A percentile compares a stretch with the other conserved stretches of the same genome.
Conservation (phyloP, 2,888 invertebrate genomes). For the Troides oblongomaculatus region DNA sequence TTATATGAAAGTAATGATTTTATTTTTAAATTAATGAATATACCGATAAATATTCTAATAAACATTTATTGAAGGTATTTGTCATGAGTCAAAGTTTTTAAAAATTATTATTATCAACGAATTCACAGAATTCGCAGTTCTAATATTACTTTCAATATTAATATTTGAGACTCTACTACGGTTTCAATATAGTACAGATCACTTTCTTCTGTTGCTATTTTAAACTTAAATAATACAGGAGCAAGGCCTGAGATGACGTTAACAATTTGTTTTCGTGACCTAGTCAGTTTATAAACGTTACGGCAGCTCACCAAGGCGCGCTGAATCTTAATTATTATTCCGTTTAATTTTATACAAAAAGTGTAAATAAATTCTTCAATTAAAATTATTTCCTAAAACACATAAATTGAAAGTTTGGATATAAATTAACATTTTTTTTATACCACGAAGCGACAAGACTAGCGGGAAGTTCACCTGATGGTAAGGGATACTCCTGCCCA, state of each 20-base stretch:
- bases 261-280: conserved; percentile 30
- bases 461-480: too few relatives aligned
- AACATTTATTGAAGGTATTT: too few relatives aligned
- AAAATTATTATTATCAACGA: too few relatives aligned
- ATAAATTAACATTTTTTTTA: too few relatives aligned
- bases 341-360: not conserved
- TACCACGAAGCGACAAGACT: too few relatives aligned
- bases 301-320: not conserved
- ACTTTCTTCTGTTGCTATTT: conserved; percentile 26
- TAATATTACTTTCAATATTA: not conserved
- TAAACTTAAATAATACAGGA: conserved; percentile 19
- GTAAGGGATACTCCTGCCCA: too few relatives aligned
- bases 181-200: conserved; percentile 9
- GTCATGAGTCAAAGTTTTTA: too few relatives aligned
- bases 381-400: not conserved
- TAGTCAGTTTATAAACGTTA: conserved; percentile 22
- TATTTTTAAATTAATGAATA: too few relatives aligned
- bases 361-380: not conserved
- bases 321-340: conserved; percentile 9
- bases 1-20: too few relatives aligned
- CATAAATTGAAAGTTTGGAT: not conserved
- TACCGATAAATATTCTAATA: too few relatives aligned
- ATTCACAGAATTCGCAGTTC: too few relatives aligned
- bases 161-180: not conserved
- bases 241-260: conserved; percentile 28